Evolutionary conservation across 2,888 invertebrate species (phyloP), one percentile per base, ranked within the genome.

Genomic region (Dolichomitus sp.): DNA sequence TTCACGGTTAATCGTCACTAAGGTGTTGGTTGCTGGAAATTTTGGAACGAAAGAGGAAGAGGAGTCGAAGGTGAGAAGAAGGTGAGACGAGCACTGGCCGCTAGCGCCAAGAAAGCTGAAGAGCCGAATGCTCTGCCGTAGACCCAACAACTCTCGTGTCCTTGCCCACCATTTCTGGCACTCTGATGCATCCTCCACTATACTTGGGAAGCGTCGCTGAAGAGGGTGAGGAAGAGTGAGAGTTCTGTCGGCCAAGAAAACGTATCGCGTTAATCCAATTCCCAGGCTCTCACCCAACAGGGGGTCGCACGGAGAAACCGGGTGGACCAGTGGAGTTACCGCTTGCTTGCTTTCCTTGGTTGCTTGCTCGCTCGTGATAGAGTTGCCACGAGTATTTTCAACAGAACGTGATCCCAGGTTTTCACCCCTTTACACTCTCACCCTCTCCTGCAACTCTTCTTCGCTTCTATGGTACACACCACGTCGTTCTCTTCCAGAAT

Each of bases 231-330:
- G 65, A 72, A 63, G 74, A 75, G 79, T 33, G 77, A 80, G 76
- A 83, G 68, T 68, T 80, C 54, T 66, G 68, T 79, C 73, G 84
- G 84, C 85, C 69, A 74, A 84, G 83, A 81, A 81, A 80, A 82
- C 81, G 84, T 84, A 85, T 85, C 83, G 83, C 82, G 82, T 83
- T 80, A 85, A 85, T 84, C 84, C 82, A 83, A 84, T 84, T 84
- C 76, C 66, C 77, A 48, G 78, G 52, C 84, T 82, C 74, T 75
- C 80, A 72, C 73, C 73, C 75, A 70, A 52, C 54, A 70, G 54
- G 50, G 37, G 52, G 37, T 3, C 70, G 75, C 40, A 61, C 40
- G 40, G 72, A 45, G 79, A 74, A 69, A 75, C 70, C 52, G 65
- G 57, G 82, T 17, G 45, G 70, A 76, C 66, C 59, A 70, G 66